Evolutionary conservation across 2,797 vertebrate genomes (phyloP), one percentile per base, ranked within the genome.

Genomic region (Sciurus carolinensis): DNA sequence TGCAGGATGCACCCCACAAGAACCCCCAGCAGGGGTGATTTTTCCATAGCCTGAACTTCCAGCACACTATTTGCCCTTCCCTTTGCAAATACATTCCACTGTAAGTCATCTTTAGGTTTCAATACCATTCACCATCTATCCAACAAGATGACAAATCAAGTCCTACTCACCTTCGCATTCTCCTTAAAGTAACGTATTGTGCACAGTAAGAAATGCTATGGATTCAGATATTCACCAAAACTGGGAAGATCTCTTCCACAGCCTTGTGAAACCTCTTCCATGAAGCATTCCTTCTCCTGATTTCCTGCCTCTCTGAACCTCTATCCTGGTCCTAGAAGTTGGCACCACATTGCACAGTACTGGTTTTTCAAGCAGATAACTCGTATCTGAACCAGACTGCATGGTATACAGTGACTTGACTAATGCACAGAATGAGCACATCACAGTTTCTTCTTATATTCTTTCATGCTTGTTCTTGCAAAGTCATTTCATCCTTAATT

Each of bases 151-250:
- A 92, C 42, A 83, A 83, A 62, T 13, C 39, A 54, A 0, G 47
- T 26, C 52, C 72, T 7, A 30, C 75, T 92, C 52, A 62, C 36
- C n/a, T 75, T 52, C n/a, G 24, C 14, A 36, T 54, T 13, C 30
- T 85, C n/a, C 80, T 76, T 64, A 71, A 81, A 95, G n/a, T 67
- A 91, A 54, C 13, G 1, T 36, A 64, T 33, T 89, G 69, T 84
- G 26, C 44, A 83, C 57, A 39, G 3, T 73, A 82, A 88, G 59
- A 95, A 87, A 76, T 3, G 57, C 9, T 39, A 11, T 64, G 3
- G 54, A 72, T 80, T 95, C 44, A 92, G 11, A 76, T 79, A 87
- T 15, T 90, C 33, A 22, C 57, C 84, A 4, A 76, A 83, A 84
- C 36, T 69, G 3, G 85, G 28, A 57, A 18, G 26, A 66, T 59